phyloP scores from a whole-genome alignment of 1,140 invertebrate species.

The Magallana ariakensis region DNA sequence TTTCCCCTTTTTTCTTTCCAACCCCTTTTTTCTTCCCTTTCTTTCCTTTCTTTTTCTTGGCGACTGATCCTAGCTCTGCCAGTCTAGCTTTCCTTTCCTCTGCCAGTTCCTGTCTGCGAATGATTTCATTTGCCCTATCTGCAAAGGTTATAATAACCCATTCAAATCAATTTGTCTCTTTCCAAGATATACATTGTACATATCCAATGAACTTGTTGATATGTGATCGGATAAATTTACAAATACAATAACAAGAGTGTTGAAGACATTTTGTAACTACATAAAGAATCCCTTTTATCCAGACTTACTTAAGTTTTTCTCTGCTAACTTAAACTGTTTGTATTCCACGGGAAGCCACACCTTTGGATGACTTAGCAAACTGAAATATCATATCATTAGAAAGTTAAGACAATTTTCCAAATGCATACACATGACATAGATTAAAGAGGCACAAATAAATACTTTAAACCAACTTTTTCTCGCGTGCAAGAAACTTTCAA shows the following conservation, averaged over 20 bases:
- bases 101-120: conserved; percentile 65
- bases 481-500: no score
- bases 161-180: no score
- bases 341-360: conserved; percentile 70
- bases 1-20: conserved; percentile 45
- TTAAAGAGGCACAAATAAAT: neutral
- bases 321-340: conserved; percentile 65
- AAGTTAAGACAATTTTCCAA: neutral
- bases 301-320: conserved; percentile 65
- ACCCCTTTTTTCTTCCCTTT: conserved; percentile 53
- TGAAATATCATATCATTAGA: conserved; percentile 47
- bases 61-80: conserved; percentile 54
- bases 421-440: conserved; percentile 2
- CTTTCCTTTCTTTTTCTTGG: conserved; percentile 63
- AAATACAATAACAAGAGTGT: no score
- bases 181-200: no score
- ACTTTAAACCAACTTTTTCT: neutral
- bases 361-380: conserved; percentile 70
- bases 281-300: no score
- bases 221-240: no score
- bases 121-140: conserved; percentile 67
- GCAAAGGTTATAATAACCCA: conserved; percentile 21
- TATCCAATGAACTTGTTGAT: no score
- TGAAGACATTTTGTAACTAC: no score
- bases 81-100: conserved; percentile 63